Percentiles rank a stretch among this genome's conserved stretches.
Evolutionary conservation across 64 coral and sea anemone species (phyloP).

Genomic region (Exaiptasia diaphana): DNA sequence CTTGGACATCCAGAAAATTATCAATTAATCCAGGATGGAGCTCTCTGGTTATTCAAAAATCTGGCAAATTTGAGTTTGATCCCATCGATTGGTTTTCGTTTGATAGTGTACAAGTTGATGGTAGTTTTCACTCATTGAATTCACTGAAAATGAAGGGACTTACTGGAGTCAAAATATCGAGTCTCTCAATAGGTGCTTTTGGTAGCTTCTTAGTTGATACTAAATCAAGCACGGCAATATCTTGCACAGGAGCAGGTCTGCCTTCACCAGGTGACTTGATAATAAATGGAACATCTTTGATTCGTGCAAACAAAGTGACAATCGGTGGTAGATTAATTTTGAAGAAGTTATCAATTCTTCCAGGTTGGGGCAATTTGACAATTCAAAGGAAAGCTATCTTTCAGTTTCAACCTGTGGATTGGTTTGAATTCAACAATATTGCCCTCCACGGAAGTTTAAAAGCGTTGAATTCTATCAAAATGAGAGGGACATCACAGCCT

Average conservation of each 20-base stretch:
- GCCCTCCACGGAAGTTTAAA: not conserved
- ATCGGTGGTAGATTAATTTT: not conserved
- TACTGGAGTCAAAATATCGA: not conserved
- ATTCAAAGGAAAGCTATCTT: too few species aligned
- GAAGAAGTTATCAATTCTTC: not conserved
- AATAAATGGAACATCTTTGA: conserved; percentile 47
- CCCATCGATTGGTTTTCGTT: not conserved
- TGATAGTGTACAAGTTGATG: not conserved
- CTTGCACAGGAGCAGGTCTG: not conserved
- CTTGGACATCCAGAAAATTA: not conserved
- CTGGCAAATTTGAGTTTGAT: not conserved
- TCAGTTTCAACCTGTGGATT: not conserved
- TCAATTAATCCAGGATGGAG: not conserved
- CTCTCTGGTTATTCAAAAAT: not conserved
- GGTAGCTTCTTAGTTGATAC: not conserved
- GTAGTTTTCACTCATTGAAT: not conserved
- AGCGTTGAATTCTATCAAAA: not conserved
- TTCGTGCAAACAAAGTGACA: not conserved
- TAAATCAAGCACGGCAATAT: not conserved
- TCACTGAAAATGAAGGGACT: not conserved
- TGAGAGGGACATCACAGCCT: too few species aligned
- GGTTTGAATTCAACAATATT: not conserved
- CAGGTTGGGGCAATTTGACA: not conserved
- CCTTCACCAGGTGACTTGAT: conserved; percentile 1
- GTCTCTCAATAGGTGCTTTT: not conserved